Base-by-base conservation (phyloP, 2,797 vertebrate species). In the Carduelis carduelis region DNA sequence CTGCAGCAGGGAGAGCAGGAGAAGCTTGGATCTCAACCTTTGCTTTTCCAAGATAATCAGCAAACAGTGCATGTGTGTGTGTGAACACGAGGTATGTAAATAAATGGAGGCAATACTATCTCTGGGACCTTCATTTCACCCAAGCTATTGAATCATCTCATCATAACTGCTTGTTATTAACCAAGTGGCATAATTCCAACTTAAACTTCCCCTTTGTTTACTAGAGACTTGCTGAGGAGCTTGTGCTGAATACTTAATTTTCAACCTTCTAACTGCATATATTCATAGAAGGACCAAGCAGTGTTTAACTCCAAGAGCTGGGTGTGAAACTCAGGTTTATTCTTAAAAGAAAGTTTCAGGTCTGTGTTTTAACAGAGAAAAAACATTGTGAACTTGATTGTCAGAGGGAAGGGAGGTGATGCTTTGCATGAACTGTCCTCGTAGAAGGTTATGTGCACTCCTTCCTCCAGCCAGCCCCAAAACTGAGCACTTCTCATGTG, bases 191-290 rank as follows among this genome's bases (percentile, higher is more conserved):
- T 92, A 91, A 96, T 90, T 97, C 93, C 95, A 97, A 75, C 91
- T 95, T 92, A 87, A 95, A 95, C 95, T 95, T 95, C 69, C 82
- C 82, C 50, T 95, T 92, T 96, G 93, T 95, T 93, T 96, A 95
- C 94, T 93, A 12, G 91, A 69, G 84, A 72, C 87, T 90, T 94
- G 89, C 90, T 41, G 82, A 87, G 81, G 82, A 63, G 89, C 76
- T 44, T 7, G 55, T 55, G 69, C 79, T 93, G 92, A 90, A 93
- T 93, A 19, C 79, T 65, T 89, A 71, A 86, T 95, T 85, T 66
- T 77, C 95, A 81, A 18, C 90, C 82, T 96, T 90, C 72, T 65
- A 26, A 6, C 46, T 83, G 14, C 7, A 0, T 34, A 35, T 71
- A 5, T 68, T 83, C 61, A 21, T 41, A 24, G 76, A 57, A 75